A percentile compares a stretch with the other conserved stretches of the same genome.
phyloP scores from a whole-genome alignment of 2,888 invertebrate species.

The Amiota mariae region DNA sequence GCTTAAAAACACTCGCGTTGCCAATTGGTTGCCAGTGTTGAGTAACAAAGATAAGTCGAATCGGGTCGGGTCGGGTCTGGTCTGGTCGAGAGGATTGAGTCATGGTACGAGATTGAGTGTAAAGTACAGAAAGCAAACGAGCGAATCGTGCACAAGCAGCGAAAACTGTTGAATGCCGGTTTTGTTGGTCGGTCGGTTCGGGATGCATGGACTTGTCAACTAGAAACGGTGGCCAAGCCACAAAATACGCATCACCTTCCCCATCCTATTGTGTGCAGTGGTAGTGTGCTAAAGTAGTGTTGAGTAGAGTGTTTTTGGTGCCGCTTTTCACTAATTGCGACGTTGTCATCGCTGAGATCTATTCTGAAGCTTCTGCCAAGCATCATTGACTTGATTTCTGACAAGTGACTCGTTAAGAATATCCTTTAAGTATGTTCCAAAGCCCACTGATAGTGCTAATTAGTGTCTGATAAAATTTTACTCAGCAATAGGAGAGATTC shows the following conservation, averaged over 20 bases:
- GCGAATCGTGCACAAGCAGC: conserved; percentile 20
- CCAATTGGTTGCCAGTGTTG: conserved; percentile 16
- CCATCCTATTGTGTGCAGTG: not conserved
- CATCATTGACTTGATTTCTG: conserved; percentile 30
- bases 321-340: conserved; percentile 9
- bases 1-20: not conserved
- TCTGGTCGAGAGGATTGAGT: not conserved
- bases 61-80: too few species aligned
- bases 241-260: not conserved
- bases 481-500: too few species aligned
- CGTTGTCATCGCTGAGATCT: not conserved
- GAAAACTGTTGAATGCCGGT: conserved; percentile 24
- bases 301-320: not conserved
- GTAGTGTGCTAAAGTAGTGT: not conserved
- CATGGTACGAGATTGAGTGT: conserved; percentile 7
- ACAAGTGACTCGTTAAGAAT: conserved; percentile 26
- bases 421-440: not conserved
- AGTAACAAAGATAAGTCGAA: too few species aligned
- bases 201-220: not conserved
- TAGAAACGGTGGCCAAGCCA: conserved; percentile 1
- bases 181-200: not conserved
- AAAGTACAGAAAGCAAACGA: conserved; percentile 1
- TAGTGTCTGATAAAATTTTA: not conserved
- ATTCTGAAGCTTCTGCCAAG: conserved; percentile 2
- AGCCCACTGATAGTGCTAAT: conserved; percentile 3